These are phyloP conservation scores for Larimichthys crocea DNA, from an alignment of 2,113 vertebrate genomes.

Conservation along the genomic window DNA sequence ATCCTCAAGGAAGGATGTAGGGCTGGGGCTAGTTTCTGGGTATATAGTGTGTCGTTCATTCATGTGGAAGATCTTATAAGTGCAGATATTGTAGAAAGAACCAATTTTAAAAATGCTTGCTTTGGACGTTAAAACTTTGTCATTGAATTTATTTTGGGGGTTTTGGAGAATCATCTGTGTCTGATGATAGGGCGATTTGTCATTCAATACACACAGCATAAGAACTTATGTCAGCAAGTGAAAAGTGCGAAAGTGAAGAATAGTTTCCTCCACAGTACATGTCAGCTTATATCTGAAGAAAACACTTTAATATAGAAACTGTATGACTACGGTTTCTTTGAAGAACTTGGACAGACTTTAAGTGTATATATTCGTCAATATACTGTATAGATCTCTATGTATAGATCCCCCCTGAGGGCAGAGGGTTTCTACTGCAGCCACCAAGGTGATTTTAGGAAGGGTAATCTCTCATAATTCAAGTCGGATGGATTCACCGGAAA, in stretches of 20 bases:
- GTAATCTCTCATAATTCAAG: conserved; percentile 82
- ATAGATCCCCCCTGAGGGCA: conserved; percentile 44
- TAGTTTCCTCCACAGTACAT: not conserved
- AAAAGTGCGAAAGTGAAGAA: not conserved
- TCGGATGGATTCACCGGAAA: conserved; percentile 81
- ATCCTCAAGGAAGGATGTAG: not conserved
- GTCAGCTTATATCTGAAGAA: not conserved
- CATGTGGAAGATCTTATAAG: not conserved
- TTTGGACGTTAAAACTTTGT: too few species aligned
- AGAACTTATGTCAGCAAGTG: not conserved
- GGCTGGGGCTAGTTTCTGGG: not conserved
- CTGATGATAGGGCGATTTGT: too few species aligned
- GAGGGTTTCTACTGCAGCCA: conserved; percentile 45
- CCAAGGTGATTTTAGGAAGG: conserved; percentile 73
- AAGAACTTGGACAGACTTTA: conserved; percentile 39
- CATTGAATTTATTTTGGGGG: not conserved
- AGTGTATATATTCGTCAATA: conserved; percentile 42
- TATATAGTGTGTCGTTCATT: not conserved
- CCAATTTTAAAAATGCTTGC: not conserved
- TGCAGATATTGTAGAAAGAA: not conserved
- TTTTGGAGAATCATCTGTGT: not conserved
- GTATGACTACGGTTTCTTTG: not conserved
- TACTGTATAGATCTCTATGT: conserved; percentile 17
- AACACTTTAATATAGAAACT: not conserved
- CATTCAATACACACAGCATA: not conserved